Evolutionary conservation across 92 coral and sea anemone genomes (phyloP).

Genomic region (Zoanthus gigantus): DNA sequence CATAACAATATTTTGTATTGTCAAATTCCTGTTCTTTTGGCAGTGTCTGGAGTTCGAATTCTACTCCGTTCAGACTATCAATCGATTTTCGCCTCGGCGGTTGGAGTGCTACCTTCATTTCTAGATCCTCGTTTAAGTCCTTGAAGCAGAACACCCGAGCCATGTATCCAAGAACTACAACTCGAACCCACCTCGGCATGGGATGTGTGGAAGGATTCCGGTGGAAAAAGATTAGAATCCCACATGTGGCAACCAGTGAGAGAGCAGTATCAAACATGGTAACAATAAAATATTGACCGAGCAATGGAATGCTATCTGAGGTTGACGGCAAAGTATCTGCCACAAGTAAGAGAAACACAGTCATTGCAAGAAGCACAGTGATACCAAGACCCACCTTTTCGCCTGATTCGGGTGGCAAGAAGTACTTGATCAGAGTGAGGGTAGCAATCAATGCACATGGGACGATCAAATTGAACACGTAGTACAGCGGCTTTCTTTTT

Average conservation of each 20-base stretch:
- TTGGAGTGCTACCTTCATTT: slow-evolving; percentile 66
- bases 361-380: slow-evolving; percentile 95
- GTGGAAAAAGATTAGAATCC: slow-evolving; percentile 84
- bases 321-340: slow-evolving; percentile 94
- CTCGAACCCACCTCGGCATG: slow-evolving; percentile 91
- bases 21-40: slow-evolving; percentile 58
- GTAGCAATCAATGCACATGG: slow-evolving; percentile 94
- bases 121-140: slow-evolving; percentile 70
- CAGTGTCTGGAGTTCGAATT: slow-evolving; percentile 54
- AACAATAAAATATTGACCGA: slow-evolving; percentile 87
- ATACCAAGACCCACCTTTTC: slow-evolving; percentile 94
- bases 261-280: slow-evolving; percentile 92
- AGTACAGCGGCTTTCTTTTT: slow-evolving; percentile 86
- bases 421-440: slow-evolving; percentile 78
- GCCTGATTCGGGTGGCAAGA: slow-evolving; percentile 94
- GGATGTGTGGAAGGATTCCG: slow-evolving; percentile 90
- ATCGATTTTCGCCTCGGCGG: slow-evolving; percentile 70
- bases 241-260: slow-evolving; percentile 87
- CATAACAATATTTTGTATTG: slow-evolving; percentile 1
- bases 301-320: slow-evolving; percentile 83
- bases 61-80: slow-evolving; percentile 59
- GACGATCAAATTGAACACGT: slow-evolving; percentile 88
- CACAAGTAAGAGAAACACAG: slow-evolving; percentile 89
- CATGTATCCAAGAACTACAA: slow-evolving; percentile 86
- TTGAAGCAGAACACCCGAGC: slow-evolving; percentile 83